These are phyloP conservation scores for Anguilla rostrata DNA, from an alignment of 2,113 vertebrate species.

Conservation along the genomic window DNA sequence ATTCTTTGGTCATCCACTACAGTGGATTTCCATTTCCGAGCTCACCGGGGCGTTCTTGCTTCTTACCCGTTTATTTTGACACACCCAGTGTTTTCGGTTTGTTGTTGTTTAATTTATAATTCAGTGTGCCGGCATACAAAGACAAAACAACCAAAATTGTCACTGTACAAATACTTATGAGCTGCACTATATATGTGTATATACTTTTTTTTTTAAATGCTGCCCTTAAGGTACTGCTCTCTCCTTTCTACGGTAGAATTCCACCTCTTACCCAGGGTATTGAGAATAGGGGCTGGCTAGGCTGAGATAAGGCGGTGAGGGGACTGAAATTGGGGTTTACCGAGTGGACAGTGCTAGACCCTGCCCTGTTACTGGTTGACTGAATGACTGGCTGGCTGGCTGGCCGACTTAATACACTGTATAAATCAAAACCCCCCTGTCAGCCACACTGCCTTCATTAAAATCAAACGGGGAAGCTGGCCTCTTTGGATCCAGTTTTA, in stretches of 20 bases:
- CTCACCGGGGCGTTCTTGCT: too few species aligned
- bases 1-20: too few species aligned
- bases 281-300: neutral
- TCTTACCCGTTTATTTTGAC: too few species aligned
- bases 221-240: neutral
- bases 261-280: neutral
- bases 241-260: neutral
- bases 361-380: conserved; percentile 37
- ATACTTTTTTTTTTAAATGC: neutral
- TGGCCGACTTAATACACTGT: conserved; percentile 70
- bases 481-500: conserved; percentile 76
- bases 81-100: too few species aligned
- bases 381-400: conserved; percentile 40
- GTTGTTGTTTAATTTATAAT: too few species aligned
- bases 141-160: too few species aligned
- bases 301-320: neutral
- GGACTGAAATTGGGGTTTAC: neutral
- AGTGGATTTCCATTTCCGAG: too few species aligned
- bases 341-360: conserved; percentile 10
- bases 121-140: too few species aligned
- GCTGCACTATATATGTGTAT: neutral
- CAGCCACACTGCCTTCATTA: conserved; percentile 73
- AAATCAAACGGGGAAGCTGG: conserved; percentile 66
- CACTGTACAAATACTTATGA: too few species aligned
- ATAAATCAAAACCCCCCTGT: conserved; percentile 78